These are phyloP conservation scores for Denticeps clupeoides DNA, from an alignment of 2,797 vertebrate species.

Conservation along the genomic window DNA sequence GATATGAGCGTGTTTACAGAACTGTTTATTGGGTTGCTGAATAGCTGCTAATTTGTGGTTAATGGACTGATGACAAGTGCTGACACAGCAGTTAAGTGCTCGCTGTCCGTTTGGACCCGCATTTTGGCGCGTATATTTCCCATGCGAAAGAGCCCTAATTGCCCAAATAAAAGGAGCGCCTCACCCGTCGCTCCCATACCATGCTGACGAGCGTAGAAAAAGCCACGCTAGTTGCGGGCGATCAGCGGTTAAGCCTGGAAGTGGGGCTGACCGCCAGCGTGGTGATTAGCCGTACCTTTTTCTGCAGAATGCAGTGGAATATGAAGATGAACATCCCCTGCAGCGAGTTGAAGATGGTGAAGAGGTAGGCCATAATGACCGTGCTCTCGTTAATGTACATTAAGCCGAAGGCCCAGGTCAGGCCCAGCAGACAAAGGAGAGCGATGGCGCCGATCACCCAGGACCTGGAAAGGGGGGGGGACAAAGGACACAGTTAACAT, in stretches of 20 bases:
- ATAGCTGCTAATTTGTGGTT: constrained; percentile 1
- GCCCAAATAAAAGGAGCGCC: not conserved
- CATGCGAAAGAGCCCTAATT: constrained; percentile 2
- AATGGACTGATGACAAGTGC: constrained; percentile 1
- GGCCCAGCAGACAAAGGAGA: constrained; percentile 88
- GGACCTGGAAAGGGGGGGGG: constrained; percentile 69
- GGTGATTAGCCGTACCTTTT: constrained; percentile 66
- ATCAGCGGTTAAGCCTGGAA: not conserved
- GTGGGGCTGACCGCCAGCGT: not conserved
- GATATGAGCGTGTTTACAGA: constrained; percentile 3
- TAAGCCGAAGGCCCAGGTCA: constrained; percentile 95
- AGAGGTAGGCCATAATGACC: constrained; percentile 96
- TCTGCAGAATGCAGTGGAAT: constrained; percentile 97
- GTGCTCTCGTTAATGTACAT: constrained; percentile 96
- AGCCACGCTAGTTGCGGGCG: not conserved
- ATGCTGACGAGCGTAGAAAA: too few relatives aligned
- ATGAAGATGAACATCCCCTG: constrained; percentile 99
- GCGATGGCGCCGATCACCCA: constrained; percentile 96
- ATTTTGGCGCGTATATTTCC: not conserved
- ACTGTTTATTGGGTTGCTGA: not conserved
- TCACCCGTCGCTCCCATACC: not conserved
- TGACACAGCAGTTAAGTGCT: constrained; percentile 3
- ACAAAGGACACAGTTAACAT: not conserved
- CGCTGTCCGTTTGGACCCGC: constrained; percentile 2
- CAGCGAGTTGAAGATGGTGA: constrained; percentile 97